Conservation (phyloP, 1,140 invertebrate genomes). For the Drosophila subpulchrella region DNA sequence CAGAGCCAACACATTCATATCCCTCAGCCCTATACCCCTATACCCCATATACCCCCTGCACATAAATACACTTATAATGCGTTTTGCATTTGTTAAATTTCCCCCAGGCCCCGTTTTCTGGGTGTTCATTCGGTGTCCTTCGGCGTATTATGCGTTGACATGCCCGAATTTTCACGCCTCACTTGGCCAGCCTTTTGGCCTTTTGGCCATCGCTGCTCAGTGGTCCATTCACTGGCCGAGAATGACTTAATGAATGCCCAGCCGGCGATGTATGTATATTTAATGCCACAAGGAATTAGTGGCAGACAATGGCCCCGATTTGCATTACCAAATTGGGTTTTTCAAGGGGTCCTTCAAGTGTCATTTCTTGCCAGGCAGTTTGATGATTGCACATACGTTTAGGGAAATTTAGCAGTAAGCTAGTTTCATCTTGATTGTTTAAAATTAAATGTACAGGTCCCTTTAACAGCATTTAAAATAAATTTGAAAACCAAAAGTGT, state of each 20-base stretch:
- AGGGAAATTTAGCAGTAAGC: neutral
- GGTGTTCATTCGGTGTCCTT: conserved; percentile 6
- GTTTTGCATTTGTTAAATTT: conserved; percentile 75
- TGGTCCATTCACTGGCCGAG: conserved; percentile 46
- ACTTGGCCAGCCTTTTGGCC: conserved; percentile 44
- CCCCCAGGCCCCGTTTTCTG: conserved; percentile 67
- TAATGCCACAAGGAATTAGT: conserved; percentile 26
- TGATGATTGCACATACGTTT: neutral
- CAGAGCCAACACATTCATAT: conserved; percentile 19
- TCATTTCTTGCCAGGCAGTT: neutral
- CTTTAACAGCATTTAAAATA: too few species aligned
- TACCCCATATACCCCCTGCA: neutral
- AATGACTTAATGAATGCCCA: conserved; percentile 35
- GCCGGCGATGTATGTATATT: conserved; percentile 27
- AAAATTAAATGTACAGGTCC: too few species aligned
- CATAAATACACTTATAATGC: conserved; percentile 64
- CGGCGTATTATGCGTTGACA: conserved; percentile 61
- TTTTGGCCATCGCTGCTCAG: conserved; percentile 34
- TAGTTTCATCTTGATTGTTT: too few species aligned
- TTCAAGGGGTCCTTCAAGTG: neutral
- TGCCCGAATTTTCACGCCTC: conserved; percentile 70
- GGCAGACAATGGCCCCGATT: conserved; percentile 18
- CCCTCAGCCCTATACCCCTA: too few species aligned
- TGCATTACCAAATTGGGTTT: neutral
- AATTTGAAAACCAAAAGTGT: too few species aligned